These are phyloP conservation scores for Mellivora capensis DNA, from an alignment of 2,113 vertebrate species.

Conservation along the genomic window DNA sequence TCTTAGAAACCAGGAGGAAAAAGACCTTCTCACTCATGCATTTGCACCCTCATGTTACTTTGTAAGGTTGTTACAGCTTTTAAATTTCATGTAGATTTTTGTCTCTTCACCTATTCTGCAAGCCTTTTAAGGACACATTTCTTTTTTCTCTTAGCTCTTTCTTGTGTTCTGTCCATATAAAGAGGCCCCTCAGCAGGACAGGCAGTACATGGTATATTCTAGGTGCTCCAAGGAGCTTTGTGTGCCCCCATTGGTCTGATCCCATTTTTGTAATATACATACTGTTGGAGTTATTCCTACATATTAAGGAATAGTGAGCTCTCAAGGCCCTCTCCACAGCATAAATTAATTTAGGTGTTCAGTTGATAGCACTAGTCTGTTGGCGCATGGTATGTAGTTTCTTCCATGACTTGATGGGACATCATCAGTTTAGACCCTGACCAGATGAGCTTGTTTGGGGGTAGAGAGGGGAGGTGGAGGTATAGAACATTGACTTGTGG, in stretches of 20 bases:
- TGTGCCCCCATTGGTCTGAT: not conserved
- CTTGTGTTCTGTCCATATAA: not conserved
- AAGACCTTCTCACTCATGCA: not conserved
- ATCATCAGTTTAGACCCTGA: not conserved
- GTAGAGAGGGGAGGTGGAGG: not conserved
- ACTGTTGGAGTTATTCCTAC: not conserved
- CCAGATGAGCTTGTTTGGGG: not conserved
- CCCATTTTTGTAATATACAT: not conserved
- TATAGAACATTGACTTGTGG: not conserved
- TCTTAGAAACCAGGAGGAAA: not conserved
- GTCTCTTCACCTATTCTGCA: not conserved
- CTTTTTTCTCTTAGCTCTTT: not conserved
- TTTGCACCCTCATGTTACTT: not conserved
- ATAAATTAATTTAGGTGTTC: not conserved
- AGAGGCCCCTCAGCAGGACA: not conserved
- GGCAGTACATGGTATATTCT: not conserved
- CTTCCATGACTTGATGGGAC: not conserved
- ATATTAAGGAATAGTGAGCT: not conserved
- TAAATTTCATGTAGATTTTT: not conserved
- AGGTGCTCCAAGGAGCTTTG: not conserved
- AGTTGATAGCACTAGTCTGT: not conserved
- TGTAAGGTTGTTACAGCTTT: not conserved
- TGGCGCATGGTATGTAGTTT: not conserved
- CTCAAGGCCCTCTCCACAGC: not conserved
- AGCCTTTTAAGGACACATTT: not conserved